Evolutionary conservation across 2,888 invertebrate species (phyloP).

Genomic region (Rhodophaea formosa): DNA sequence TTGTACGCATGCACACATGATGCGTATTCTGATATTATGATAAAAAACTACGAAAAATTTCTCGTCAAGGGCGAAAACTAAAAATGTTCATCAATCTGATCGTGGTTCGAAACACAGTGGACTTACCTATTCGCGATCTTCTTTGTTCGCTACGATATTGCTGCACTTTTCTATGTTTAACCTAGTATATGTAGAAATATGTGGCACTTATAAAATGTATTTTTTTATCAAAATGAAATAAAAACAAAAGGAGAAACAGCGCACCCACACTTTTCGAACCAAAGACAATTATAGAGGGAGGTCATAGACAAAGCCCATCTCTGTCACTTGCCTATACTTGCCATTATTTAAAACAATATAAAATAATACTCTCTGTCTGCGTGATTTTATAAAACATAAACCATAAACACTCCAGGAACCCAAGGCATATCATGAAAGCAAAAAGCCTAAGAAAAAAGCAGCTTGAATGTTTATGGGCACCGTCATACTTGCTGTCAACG

Average conservation of each 20-base stretch:
- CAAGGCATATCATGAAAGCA: no score
- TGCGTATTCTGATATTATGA: not conserved
- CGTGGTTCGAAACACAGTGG: constrained; percentile 31
- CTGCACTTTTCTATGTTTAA: not conserved
- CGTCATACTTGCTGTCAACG: no score
- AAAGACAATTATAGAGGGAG: constrained; percentile 30
- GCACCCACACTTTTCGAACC: constrained; percentile 35
- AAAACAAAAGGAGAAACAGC: constrained; percentile 41
- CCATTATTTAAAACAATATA: no score
- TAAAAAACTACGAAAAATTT: constrained; percentile 33
- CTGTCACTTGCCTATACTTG: no score
- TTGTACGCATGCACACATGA: not conserved
- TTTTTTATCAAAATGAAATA: constrained; percentile 34
- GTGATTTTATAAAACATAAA: no score
- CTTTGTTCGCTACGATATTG: constrained; percentile 1
- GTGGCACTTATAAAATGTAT: constrained; percentile 17
- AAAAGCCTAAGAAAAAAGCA: no score
- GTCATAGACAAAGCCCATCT: not conserved
- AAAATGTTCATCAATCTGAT: constrained; percentile 32
- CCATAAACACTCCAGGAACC: no score
- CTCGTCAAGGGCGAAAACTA: constrained; percentile 55
- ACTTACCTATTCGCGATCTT: constrained; percentile 43
- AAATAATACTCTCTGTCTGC: no score
- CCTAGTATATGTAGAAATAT: constrained; percentile 10
- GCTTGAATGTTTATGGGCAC: no score